Conservation (phyloP, 2,888 invertebrate species). For the Calliscelio sp. region DNA sequence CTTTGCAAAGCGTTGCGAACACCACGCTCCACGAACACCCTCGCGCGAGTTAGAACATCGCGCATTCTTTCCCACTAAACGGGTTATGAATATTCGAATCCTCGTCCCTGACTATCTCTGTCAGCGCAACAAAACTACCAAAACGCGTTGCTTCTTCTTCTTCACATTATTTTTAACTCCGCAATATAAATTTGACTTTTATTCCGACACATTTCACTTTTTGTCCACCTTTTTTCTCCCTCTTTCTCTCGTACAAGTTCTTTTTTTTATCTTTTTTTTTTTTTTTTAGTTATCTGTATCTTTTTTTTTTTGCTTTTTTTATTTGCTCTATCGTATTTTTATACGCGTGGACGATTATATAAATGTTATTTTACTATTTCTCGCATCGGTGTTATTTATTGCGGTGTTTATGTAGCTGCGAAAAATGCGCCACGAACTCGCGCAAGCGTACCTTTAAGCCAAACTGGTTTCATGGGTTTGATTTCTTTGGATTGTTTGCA, state of each 20-base stretch:
- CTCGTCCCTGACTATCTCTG: constrained; percentile 55
- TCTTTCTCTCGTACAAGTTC: not conserved
- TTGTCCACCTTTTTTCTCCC: too few relatives aligned
- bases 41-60: constrained; percentile 78
- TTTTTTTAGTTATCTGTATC: not conserved
- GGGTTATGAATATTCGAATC: constrained; percentile 77
- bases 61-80: constrained; percentile 75
- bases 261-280: constrained; percentile 5
- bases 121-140: constrained; percentile 24
- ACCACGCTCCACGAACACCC: constrained; percentile 80
- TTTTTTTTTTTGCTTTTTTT: not conserved
- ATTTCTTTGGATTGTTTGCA: constrained; percentile 62
- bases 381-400: constrained; percentile 52
- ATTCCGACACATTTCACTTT: constrained; percentile 7
- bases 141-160: not conserved
- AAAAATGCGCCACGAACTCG: constrained; percentile 43
- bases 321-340: constrained; percentile 15
- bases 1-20: constrained; percentile 76
- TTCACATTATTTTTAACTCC: not conserved
- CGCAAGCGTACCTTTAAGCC: constrained; percentile 29
- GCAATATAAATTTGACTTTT: constrained; percentile 27
- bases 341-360: constrained; percentile 35
- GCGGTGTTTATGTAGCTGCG: constrained; percentile 44
- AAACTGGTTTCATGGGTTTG: constrained; percentile 54
- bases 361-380: constrained; percentile 56